A percentile compares a stretch with the other conserved stretches of the same genome.
phyloP scores from a whole-genome alignment of 2,888 invertebrate species.

The Tetramorium bicarinatum region DNA sequence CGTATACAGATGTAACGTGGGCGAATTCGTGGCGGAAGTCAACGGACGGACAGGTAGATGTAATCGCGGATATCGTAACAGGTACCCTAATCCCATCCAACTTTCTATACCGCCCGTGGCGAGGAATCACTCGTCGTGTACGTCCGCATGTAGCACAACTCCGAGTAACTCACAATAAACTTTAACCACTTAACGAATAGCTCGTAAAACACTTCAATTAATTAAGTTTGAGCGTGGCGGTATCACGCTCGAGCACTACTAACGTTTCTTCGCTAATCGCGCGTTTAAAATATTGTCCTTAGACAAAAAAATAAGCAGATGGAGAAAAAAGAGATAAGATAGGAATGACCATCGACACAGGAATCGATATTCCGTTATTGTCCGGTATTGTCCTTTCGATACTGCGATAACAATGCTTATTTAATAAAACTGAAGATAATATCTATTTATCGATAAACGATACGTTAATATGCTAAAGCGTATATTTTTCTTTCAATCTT shows the following conservation, averaged over 20 bases:
- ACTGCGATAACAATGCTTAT: neutral
- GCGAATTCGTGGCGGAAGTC: conserved; percentile 71
- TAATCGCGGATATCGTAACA: conserved; percentile 74
- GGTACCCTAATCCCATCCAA: conserved; percentile 73
- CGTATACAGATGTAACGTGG: conserved; percentile 17
- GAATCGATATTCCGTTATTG: neutral
- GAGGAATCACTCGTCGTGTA: conserved; percentile 48
- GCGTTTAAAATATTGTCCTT: neutral
- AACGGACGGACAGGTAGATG: conserved; percentile 64
- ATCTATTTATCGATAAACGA: conserved; percentile 30
- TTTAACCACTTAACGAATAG: neutral
- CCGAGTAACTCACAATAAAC: conserved; percentile 8
- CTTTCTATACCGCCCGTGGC: conserved; percentile 78
- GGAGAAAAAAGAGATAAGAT: neutral
- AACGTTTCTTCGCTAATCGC: neutral
- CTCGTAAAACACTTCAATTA: neutral
- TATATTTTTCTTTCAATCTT: neutral
- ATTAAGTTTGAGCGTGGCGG: neutral
- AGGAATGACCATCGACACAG: no score
- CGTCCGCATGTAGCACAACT: conserved; percentile 36
- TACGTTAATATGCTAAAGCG: neutral
- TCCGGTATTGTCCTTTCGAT: neutral
- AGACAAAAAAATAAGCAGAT: neutral
- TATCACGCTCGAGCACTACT: neutral
- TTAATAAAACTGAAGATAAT: neutral